Percentiles rank a stretch among this genome's conserved stretches.
These are phyloP conservation scores for Acrobeloides nanus DNA, from an alignment of 2,888 invertebrate genomes.

Conservation along the genomic window DNA sequence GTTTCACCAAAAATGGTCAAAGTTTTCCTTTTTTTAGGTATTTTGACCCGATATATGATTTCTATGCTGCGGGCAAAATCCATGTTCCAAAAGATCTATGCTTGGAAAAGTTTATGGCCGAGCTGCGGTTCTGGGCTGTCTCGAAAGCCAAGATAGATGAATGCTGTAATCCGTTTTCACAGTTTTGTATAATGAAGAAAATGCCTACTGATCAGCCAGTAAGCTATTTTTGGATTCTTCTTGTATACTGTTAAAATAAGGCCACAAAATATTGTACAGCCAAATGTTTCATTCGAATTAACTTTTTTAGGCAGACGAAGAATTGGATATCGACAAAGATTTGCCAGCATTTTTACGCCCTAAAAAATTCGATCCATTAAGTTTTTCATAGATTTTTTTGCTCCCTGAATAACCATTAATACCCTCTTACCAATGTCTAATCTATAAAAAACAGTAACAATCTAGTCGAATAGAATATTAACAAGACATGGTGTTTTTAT, in stretches of 20 bases:
- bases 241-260: not conserved
- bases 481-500: too few species aligned
- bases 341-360: slow-evolving; percentile 18
- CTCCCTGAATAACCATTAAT: slow-evolving; percentile 5
- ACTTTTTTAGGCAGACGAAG: slow-evolving; percentile 2
- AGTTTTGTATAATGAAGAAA: slow-evolving; percentile 35
- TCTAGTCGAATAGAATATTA: too few species aligned
- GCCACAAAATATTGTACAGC: not conserved
- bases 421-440: slow-evolving; percentile 8
- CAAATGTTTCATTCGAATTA: not conserved
- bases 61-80: slow-evolving; percentile 50
- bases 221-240: not conserved
- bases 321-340: slow-evolving; percentile 13
- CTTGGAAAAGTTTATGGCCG: slow-evolving; percentile 53
- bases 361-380: slow-evolving; percentile 25
- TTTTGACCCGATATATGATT: slow-evolving; percentile 52
- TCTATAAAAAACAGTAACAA: not conserved
- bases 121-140: slow-evolving; percentile 52
- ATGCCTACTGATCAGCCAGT: slow-evolving; percentile 21
- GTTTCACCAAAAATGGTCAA: too few species aligned
- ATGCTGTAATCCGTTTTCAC: slow-evolving; percentile 51
- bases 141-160: slow-evolving; percentile 50
- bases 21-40: slow-evolving; percentile 31
- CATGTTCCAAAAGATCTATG: slow-evolving; percentile 52
- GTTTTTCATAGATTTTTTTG: slow-evolving; percentile 13